Evolutionary conservation across 2,113 vertebrate genomes (phyloP), one percentile per base, ranked within the genome.

Genomic region (Serinus canaria): DNA sequence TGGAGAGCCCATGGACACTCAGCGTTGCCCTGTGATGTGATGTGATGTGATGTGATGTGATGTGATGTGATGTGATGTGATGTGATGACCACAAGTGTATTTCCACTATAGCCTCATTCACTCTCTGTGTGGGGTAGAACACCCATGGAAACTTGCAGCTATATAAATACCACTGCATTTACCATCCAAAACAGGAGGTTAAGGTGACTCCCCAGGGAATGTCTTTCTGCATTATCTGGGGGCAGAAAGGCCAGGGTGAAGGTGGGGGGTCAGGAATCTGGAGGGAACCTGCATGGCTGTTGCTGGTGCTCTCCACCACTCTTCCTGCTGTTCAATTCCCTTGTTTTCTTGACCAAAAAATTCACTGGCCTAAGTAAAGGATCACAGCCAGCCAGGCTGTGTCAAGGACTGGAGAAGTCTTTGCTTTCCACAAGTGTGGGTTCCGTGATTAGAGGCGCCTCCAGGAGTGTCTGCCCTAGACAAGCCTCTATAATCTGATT

Each of bases 61-160:
- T 67, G 53, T 67, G 53, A 33, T 56, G 33, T 58, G 31, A 58
- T 21, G 44, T 37, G 10, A 53, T 31, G 10, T 31, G 10, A 56
- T 15, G 24, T 8, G 11, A 10, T 67, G 31, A 55, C 58, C 69
- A 56, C 1, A 0, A 25, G 59, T 13, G 14, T 41, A 23, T 56
- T 78, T 70, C 66, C 69, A 21, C 49, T 44, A 0, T 0, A 66
- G 41, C 24, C 1, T 53, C 82, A 7, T 2, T 10, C 24, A 27
- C 16, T 31, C 16, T 37, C 24, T 47, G 31, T 0, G 0, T 2
- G 2, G 19, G 21, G 6, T 13, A 9, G 39, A 64, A 7, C 31
- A 20, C 30, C 43, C 59, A 1, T 2, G 11, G 44, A 62, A 37
- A 50, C 39, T 27, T 43, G 12, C 21, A 52, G 74, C 52, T 62